phyloP scores from a whole-genome alignment of 2,797 vertebrate species.

The Epinephelus malabaricus region DNA sequence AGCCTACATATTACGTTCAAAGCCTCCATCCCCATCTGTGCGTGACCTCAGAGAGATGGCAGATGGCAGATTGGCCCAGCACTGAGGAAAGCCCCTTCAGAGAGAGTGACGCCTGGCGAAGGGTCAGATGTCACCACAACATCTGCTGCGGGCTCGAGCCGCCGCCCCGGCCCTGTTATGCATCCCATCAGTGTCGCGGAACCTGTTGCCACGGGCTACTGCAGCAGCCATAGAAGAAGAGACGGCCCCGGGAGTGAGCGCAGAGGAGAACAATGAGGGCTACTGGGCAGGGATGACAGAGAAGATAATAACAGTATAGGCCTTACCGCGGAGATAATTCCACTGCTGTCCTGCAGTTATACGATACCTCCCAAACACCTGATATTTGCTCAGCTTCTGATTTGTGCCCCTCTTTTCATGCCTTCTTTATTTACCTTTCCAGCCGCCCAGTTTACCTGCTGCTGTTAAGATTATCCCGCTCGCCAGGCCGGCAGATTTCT shows the following conservation, averaged over 20 bases:
- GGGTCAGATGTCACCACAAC: conserved; percentile 93
- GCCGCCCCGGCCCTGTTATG: conserved; percentile 55
- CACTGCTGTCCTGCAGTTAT: conserved; percentile 75
- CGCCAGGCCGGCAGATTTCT: conserved; percentile 57
- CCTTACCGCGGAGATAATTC: conserved; percentile 69
- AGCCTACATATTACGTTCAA: conserved; percentile 53
- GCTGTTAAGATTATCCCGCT: conserved; percentile 67
- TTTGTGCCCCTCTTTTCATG: conserved; percentile 76
- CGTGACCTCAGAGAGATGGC: conserved; percentile 84
- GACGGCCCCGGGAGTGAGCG: conserved; percentile 46
- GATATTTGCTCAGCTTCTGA: conserved; percentile 84
- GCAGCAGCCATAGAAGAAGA: conserved; percentile 68
- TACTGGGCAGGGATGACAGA: conserved; percentile 69
- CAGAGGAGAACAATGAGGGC: conserved; percentile 71
- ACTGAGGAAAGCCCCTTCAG: conserved; percentile 87
- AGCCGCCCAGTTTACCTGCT: conserved; percentile 75
- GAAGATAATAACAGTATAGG: conserved; percentile 80
- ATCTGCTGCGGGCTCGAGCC: conserved; percentile 89
- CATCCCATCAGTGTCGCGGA: conserved; percentile 67
- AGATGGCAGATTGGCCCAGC: conserved; percentile 91
- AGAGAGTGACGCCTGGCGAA: conserved; percentile 86
- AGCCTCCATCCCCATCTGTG: conserved; percentile 61
- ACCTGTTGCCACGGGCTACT: conserved; percentile 87
- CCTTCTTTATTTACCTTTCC: conserved; percentile 78
- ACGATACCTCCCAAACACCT: conserved; percentile 72